These are phyloP conservation scores for Spinus olivaceus DNA, from an alignment of 2,797 vertebrate species.

Conservation along the genomic window DNA sequence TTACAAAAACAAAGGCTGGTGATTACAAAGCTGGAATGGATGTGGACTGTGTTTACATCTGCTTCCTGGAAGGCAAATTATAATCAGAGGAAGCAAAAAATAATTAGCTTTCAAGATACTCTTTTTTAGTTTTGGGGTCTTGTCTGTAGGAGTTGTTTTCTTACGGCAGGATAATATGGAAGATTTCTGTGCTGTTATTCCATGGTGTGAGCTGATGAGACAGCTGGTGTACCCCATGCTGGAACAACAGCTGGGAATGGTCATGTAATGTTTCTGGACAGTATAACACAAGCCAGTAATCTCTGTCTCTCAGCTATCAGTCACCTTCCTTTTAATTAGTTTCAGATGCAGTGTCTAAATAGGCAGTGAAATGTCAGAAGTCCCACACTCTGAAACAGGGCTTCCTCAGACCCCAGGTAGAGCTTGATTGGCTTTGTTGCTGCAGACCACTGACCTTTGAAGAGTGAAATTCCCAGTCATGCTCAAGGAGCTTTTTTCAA, in stretches of 20 bases:
- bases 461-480: neutral
- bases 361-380: neutral
- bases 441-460: neutral
- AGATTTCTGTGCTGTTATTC: neutral
- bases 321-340: constrained; percentile 34
- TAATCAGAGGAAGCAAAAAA: constrained; percentile 25
- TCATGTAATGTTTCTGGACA: constrained; percentile 19
- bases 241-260: constrained; percentile 53
- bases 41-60: neutral
- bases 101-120: neutral
- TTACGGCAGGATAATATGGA: neutral
- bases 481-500: neutral
- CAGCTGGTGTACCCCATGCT: constrained; percentile 6
- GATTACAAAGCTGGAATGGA: neutral
- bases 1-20: neutral
- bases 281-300: constrained; percentile 23
- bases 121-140: neutral
- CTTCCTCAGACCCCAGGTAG: neutral
- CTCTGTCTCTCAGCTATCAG: constrained; percentile 12
- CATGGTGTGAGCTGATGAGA: constrained; percentile 42
- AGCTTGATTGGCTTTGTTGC: neutral
- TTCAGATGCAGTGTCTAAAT: constrained; percentile 18
- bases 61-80: constrained; percentile 26
- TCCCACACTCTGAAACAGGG: neutral
- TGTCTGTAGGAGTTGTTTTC: neutral